Evolutionary conservation across 2,888 invertebrate species (phyloP).

Genomic region (Incurvaria masculella): DNA sequence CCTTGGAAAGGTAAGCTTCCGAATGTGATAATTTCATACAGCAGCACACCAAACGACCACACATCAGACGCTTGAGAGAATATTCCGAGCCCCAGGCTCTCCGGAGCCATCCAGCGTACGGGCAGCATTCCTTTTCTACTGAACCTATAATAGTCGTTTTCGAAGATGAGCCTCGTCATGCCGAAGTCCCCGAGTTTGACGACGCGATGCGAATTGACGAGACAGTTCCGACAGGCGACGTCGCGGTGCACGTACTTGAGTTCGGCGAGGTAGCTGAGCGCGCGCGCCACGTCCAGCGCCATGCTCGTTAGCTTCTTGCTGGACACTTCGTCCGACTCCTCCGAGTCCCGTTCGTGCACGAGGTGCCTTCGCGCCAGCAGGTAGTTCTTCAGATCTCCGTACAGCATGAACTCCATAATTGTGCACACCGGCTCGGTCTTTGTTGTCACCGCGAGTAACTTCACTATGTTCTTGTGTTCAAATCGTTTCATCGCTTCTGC

Average conservation of each 20-base stretch:
- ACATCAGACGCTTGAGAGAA: slow-evolving; percentile 87
- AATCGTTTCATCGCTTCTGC: slow-evolving; percentile 94
- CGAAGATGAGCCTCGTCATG: slow-evolving; percentile 85
- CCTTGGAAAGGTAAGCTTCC: slow-evolving; percentile 91
- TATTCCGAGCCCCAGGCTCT: slow-evolving; percentile 75
- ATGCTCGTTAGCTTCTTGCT: slow-evolving; percentile 77
- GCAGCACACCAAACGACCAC: slow-evolving; percentile 85
- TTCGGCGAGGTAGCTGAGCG: slow-evolving; percentile 79
- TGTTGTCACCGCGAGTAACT: slow-evolving; percentile 81
- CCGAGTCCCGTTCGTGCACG: slow-evolving; percentile 64
- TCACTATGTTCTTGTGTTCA: slow-evolving; percentile 85
- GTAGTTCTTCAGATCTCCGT: slow-evolving; percentile 89
- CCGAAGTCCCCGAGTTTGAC: slow-evolving; percentile 88
- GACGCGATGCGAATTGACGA: slow-evolving; percentile 69
- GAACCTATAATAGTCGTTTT: slow-evolving; percentile 87
- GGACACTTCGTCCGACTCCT: slow-evolving; percentile 74
- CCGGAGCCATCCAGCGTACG: slow-evolving; percentile 93
- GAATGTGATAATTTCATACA: slow-evolving; percentile 88
- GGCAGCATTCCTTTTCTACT: slow-evolving; percentile 85
- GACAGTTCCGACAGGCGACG: slow-evolving; percentile 75
- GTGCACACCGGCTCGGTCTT: slow-evolving; percentile 85
- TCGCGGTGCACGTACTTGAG: slow-evolving; percentile 89
- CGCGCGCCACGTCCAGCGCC: slow-evolving; percentile 86
- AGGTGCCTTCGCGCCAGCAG: slow-evolving; percentile 81
- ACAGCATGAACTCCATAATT: slow-evolving; percentile 93